These are phyloP conservation scores for Nansenia antarctica DNA, from an alignment of 2,113 vertebrate genomes.

Conservation along the genomic window DNA sequence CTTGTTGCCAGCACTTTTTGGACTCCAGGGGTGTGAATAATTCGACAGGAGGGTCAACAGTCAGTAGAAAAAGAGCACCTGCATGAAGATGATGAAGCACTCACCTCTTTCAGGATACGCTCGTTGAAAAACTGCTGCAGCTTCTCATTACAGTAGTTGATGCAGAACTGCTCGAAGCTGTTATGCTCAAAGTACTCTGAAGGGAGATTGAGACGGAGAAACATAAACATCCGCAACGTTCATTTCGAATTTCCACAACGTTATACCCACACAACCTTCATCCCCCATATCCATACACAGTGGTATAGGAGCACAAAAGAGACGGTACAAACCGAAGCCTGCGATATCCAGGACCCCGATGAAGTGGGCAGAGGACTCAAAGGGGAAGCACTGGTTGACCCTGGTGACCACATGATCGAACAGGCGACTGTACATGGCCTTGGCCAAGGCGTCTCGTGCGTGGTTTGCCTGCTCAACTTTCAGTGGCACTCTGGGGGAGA, in stretches of 20 bases:
- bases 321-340: constrained; percentile 86
- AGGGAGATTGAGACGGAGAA: constrained; percentile 18
- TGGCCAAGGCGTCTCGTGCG: constrained; percentile 93
- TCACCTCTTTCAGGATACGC: constrained; percentile 98
- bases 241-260: too few relatives aligned
- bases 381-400: constrained; percentile 97
- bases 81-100: constrained; percentile 1
- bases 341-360: constrained; percentile 98
- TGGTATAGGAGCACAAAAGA: too few relatives aligned
- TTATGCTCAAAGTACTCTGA: constrained; percentile 99
- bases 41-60: neutral
- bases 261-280: too few relatives aligned
- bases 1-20: neutral
- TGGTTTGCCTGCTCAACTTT: constrained; percentile 98
- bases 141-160: constrained; percentile 99
- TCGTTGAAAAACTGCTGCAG: constrained; percentile 99
- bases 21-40: neutral
- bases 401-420: constrained; percentile 97
- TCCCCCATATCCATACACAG: too few relatives aligned
- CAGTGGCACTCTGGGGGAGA: constrained; percentile 84
- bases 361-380: constrained; percentile 89
- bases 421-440: constrained; percentile 93
- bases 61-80: neutral
- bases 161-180: constrained; percentile 99
- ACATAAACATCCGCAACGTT: neutral